These are phyloP conservation scores for Drosophila punjabiensis DNA, from an alignment of 1,140 invertebrate species.

Conservation along the genomic window DNA sequence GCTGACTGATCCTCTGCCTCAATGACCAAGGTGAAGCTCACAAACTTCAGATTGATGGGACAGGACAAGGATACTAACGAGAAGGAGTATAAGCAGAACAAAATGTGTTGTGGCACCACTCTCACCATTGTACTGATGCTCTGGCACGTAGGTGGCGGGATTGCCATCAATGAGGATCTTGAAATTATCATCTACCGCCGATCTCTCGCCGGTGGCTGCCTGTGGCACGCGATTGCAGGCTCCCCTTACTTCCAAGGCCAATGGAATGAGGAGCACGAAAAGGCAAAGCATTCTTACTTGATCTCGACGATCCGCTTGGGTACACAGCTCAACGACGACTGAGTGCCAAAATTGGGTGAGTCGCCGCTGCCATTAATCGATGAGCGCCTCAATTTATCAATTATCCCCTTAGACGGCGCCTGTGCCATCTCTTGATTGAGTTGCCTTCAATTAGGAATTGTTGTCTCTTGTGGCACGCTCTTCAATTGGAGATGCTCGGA, in stretches of 20 bases:
- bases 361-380: conserved; percentile 43
- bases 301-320: conserved; percentile 10
- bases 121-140: conserved; percentile 88
- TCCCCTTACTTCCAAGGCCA: conserved; percentile 11
- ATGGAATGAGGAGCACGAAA: conserved; percentile 5
- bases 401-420: conserved; percentile 57
- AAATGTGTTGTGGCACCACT: too few species aligned
- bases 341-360: conserved; percentile 54
- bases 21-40: conserved; percentile 89
- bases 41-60: conserved; percentile 87
- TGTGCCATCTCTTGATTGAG: conserved; percentile 62
- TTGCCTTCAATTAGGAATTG: conserved; percentile 42
- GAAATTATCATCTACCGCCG: conserved; percentile 87
- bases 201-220: conserved; percentile 72
- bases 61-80: conserved; percentile 61
- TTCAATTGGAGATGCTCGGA: conserved; percentile 29
- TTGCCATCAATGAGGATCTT: conserved; percentile 88
- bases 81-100: too few species aligned
- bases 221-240: conserved; percentile 68
- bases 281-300: conserved; percentile 30
- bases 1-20: conserved; percentile 86
- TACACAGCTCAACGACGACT: conserved; percentile 39
- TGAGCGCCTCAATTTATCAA: conserved; percentile 62
- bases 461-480: conserved; percentile 38
- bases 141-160: conserved; percentile 89